Percentiles rank a stretch among this genome's conserved stretches.
These are phyloP conservation scores for Bradypus variegatus DNA, from an alignment of 2,797 vertebrate species.

Conservation along the genomic window DNA sequence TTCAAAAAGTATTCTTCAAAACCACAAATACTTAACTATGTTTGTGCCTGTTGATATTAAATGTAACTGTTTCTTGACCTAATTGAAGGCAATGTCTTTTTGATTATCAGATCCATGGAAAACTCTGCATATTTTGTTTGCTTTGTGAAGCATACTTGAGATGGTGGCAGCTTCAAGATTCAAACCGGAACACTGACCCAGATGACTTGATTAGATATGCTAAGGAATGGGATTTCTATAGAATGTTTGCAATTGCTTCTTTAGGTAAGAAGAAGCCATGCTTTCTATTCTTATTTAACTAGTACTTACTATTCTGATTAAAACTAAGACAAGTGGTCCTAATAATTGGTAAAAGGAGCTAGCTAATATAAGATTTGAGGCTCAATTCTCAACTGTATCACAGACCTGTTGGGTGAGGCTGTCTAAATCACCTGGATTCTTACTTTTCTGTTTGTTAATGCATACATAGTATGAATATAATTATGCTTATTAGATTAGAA, in stretches of 20 bases:
- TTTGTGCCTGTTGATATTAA: not conserved
- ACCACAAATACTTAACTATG: not conserved
- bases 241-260: constrained; percentile 88
- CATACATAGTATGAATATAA: not conserved
- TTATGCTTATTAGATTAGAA: not conserved
- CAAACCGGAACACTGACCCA: constrained; percentile 83
- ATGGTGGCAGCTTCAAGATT: constrained; percentile 89
- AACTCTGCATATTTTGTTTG: constrained; percentile 92
- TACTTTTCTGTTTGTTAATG: not conserved
- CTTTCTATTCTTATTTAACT: not conserved
- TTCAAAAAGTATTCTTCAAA: not conserved
- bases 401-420: not conserved
- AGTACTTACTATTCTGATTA: not conserved
- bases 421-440: not conserved
- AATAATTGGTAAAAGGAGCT: not conserved
- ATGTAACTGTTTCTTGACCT: not conserved
- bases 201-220: constrained; percentile 96
- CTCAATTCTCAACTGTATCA: not conserved
- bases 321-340: not conserved
- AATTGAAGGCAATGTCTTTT: constrained; percentile 30
- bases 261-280: constrained; percentile 78
- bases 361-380: not conserved
- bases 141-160: constrained; percentile 95
- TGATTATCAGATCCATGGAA: constrained; percentile 90
- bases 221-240: constrained; percentile 97